Evolutionary conservation across 2,888 invertebrate species (phyloP).

Genomic region (Strigamia maritima): DNA sequence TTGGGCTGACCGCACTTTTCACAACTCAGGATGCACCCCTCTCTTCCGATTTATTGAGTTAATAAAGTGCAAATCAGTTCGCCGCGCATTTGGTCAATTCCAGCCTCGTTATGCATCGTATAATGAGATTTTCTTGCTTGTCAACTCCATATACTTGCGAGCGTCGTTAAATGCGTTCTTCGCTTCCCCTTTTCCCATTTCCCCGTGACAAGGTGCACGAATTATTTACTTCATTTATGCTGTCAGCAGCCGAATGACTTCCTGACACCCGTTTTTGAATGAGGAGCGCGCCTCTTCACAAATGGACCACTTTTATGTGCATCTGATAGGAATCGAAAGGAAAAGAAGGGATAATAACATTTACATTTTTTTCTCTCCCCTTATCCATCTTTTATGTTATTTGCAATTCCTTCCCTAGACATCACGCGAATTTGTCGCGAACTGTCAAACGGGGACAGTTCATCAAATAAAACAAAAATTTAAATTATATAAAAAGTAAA

Average conservation of each 20-base stretch:
- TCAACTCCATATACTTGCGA: not conserved
- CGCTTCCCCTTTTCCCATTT: conserved; percentile 13
- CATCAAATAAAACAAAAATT: too few relatives aligned
- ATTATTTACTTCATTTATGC: conserved; percentile 38
- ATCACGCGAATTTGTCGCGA: not conserved
- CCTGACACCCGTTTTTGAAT: conserved; percentile 37
- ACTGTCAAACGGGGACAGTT: not conserved
- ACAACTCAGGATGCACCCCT: not conserved
- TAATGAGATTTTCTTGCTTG: conserved; percentile 29
- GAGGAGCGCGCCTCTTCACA: conserved; percentile 28
- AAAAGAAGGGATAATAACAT: conserved; percentile 37
- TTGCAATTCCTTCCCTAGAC: not conserved
- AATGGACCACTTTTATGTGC: conserved; percentile 36
- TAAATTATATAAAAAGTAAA: too few relatives aligned
- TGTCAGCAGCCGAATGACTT: conserved; percentile 38
- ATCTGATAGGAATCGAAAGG: conserved; percentile 33
- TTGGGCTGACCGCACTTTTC: conserved; percentile 32
- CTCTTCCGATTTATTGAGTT: conserved; percentile 28
- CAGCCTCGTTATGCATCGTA: not conserved
- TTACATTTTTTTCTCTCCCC: conserved; percentile 34
- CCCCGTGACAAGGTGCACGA: conserved; percentile 29
- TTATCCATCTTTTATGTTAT: not conserved
- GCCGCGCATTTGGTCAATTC: conserved; percentile 13
- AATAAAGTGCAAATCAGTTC: conserved; percentile 31
- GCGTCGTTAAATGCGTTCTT: conserved; percentile 6